These are phyloP conservation scores for Ageneiosus marmoratus DNA, from an alignment of 2,113 vertebrate genomes.

Conservation along the genomic window DNA sequence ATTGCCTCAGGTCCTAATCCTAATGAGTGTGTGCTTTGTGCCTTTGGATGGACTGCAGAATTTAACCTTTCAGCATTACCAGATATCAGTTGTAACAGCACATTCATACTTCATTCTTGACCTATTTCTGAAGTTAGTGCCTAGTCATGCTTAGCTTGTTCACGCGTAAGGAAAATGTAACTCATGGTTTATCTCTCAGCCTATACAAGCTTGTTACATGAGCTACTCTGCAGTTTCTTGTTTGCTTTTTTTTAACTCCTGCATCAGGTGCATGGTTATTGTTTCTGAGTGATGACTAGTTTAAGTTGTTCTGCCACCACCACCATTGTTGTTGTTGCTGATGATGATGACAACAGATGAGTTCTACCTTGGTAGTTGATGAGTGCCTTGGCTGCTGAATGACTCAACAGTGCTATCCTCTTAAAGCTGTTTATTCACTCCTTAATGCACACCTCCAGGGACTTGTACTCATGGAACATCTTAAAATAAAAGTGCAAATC, in stretches of 20 bases:
- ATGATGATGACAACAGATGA: background rate
- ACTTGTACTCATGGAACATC: constrained; percentile 9
- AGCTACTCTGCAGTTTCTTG: background rate
- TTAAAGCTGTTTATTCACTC: constrained; percentile 32
- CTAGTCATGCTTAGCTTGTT: background rate
- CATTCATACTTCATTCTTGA: background rate
- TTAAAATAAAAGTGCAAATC: constrained; percentile 35
- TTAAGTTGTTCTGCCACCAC: background rate
- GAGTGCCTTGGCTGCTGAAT: constrained; percentile 16
- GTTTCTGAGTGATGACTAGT: constrained; percentile 20
- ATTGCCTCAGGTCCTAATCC: background rate
- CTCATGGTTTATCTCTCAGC: constrained; percentile 1
- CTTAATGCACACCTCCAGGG: constrained; percentile 18
- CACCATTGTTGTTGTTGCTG: background rate
- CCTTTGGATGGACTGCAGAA: background rate
- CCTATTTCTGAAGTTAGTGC: background rate
- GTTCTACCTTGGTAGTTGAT: constrained; percentile 25
- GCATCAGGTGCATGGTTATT: constrained; percentile 5
- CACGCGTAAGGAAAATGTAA: background rate
- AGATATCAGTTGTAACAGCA: background rate
- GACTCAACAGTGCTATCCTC: constrained; percentile 13
- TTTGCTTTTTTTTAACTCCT: background rate
- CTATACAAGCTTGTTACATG: constrained; percentile 2
- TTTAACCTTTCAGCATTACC: background rate
- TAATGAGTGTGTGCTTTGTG: background rate